Evolutionary conservation across 2,797 vertebrate species (phyloP).

Genomic region (Myotis myotis): DNA sequence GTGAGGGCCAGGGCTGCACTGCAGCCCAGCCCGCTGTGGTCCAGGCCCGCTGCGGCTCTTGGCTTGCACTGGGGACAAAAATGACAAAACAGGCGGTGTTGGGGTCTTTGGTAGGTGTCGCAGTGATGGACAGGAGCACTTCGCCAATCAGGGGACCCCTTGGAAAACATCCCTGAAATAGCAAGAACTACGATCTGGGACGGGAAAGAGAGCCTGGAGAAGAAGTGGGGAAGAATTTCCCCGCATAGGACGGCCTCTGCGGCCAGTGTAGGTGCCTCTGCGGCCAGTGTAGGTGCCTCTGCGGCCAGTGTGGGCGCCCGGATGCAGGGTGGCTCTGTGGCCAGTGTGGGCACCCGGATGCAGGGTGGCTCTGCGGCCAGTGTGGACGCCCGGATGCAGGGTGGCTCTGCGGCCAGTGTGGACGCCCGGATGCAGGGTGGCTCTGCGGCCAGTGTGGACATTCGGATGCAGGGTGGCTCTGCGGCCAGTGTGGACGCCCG

Average conservation of each 20-base stretch:
- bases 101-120: not conserved
- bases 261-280: not conserved
- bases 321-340: too few species aligned
- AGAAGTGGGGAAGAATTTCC: not conserved
- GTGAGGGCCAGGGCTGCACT: too few species aligned
- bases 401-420: too few species aligned
- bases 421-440: too few species aligned
- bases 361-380: too few species aligned
- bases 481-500: too few species aligned
- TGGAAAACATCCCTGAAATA: not conserved
- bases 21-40: not conserved
- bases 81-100: not conserved
- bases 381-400: too few species aligned
- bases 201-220: not conserved
- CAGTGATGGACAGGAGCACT: not conserved
- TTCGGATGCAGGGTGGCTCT: too few species aligned
- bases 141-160: not conserved
- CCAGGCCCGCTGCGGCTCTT: not conserved
- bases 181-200: not conserved
- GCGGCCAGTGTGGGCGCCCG: too few species aligned
- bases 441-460: too few species aligned
- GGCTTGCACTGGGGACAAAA: not conserved
- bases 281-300: too few species aligned
- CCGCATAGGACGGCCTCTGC: fast-evolving
- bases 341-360: too few species aligned